phyloP scores from a whole-genome alignment of 2,888 invertebrate genomes.

The Gortyna flavago region DNA sequence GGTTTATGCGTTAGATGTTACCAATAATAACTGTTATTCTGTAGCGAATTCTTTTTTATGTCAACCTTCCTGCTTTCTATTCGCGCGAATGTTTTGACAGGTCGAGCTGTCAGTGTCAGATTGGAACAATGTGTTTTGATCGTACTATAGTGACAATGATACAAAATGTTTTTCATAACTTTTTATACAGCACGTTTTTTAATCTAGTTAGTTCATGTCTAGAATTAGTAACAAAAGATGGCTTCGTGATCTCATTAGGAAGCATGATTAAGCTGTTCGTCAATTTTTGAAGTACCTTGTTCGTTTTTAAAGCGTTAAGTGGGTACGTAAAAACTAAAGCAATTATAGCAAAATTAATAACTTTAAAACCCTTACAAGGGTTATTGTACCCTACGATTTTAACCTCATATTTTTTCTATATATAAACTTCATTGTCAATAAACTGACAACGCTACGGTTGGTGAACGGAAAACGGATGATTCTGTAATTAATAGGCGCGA shows the following conservation, averaged over 20 bases:
- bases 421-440: constrained; percentile 43
- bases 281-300: constrained; percentile 7
- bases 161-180: constrained; percentile 18
- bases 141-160: constrained; percentile 26
- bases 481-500: constrained; percentile 62
- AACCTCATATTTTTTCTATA: neutral
- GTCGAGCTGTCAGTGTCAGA: constrained; percentile 52
- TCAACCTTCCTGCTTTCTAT: constrained; percentile 64
- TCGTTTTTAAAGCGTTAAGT: neutral
- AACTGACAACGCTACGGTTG: constrained; percentile 18
- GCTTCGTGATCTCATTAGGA: constrained; percentile 20
- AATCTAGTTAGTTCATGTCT: constrained; percentile 6
- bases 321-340: neutral
- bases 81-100: constrained; percentile 56
- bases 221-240: constrained; percentile 22
- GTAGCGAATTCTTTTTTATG: constrained; percentile 70
- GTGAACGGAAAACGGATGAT: constrained; percentile 36
- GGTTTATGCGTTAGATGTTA: constrained; percentile 73
- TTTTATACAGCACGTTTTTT: neutral
- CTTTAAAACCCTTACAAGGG: neutral
- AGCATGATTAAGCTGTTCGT: constrained; percentile 38
- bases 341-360: neutral
- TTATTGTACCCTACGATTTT: neutral
- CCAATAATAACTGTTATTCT: constrained; percentile 69
- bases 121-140: constrained; percentile 39